Base-by-base conservation (phyloP, 2,113 vertebrate species). In the Symphodus melops region DNA sequence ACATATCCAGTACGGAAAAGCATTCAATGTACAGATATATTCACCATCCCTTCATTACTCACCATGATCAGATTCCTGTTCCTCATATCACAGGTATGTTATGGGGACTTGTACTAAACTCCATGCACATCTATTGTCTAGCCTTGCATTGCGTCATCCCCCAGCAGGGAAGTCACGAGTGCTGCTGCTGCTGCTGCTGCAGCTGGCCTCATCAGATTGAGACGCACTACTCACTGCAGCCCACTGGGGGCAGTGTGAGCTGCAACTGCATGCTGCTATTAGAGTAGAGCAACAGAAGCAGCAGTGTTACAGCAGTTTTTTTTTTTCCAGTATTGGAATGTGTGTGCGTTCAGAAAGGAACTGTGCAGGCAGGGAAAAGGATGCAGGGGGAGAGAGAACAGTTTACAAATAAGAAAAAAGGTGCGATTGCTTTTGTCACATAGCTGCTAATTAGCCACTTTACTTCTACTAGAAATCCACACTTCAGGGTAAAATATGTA, bases 131-230 rank as follows among this genome's bases (percentile, higher is more conserved):
- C 52, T 67, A 23, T 73, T 71, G 86, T 86, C 78, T 82, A 55
- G 67, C 51, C 64, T 51, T 17, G 53, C 70, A 80, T 84, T 92
- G 84, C 90, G 76, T 92, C 89, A 90, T 91, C 66, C 72, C 82
- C 49, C 81, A 86, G 86, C 62, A 56, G 73, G 79, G 71, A 66
- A 89, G 83, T 91, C 88, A 91, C 86, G 86, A 91, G 90, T 81
- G 74, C 78, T 69, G 66, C 67, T 82, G 73, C 68, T 72, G 76
- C 56, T 74, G 74, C 70, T 63, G 86, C 77, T 54, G 86, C 80
- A 70, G 81, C 75, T 82, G 86, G 77, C 39, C 67, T 52, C 13
- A 37, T 65, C 75, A 62, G 58, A 51, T 23, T 81, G 72, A 53
- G 46, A 10, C 37, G 77, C 72, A 86, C n/a, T 84, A 41, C 87